Base-by-base conservation (phyloP, 2,797 vertebrate species). In the Arctocebus calabarensis region DNA sequence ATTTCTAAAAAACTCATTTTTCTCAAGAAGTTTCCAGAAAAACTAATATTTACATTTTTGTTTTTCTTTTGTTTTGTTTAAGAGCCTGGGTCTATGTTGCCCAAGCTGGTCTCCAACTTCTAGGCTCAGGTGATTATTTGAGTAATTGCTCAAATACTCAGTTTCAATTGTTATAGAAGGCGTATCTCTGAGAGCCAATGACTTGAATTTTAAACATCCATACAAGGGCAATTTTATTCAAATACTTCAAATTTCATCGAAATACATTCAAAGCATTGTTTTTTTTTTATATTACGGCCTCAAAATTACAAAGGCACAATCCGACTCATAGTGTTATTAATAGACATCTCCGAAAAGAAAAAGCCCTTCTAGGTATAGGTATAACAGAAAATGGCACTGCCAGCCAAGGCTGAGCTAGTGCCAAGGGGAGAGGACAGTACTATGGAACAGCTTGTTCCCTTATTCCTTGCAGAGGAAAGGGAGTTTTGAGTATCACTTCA, bases 11-110 rank as follows among this genome's bases (percentile, higher is more conserved):
- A 92, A 78, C 5, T 61, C 1, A 29, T 62, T 64, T 84, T 88
- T 88, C 68, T 45, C 83, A 75, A 40, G 4, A 91, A 79, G 62
- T 77, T 88, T 55, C 93, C 55, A 68, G 92, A 87, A 95, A 90
- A 71, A 59, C 10, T 84, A 71, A 22, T 22, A 81, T 16, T 90
- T 66, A 29, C 11, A 52, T 52, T 52, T 66, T 66, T 62, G 4
- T 61, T 61, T 61, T 2, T 14, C 14, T 64, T 64, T 64, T 16
- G 13, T 64, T 66, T n/a, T 66, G 27, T 62, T 62, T 14, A 19
- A 66, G 7, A 66, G 64, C n/a, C 17, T 1, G 19, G 17, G 64
- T n/a, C 64, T 66, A 66, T 66, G 62, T 66, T 29, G 27, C 27
- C 61, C 12, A 13, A 14, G 27, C 14, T 64, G 14, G 29, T 32